phyloP scores from a whole-genome alignment of 1,140 invertebrate species.

The Lucilia sericata region DNA sequence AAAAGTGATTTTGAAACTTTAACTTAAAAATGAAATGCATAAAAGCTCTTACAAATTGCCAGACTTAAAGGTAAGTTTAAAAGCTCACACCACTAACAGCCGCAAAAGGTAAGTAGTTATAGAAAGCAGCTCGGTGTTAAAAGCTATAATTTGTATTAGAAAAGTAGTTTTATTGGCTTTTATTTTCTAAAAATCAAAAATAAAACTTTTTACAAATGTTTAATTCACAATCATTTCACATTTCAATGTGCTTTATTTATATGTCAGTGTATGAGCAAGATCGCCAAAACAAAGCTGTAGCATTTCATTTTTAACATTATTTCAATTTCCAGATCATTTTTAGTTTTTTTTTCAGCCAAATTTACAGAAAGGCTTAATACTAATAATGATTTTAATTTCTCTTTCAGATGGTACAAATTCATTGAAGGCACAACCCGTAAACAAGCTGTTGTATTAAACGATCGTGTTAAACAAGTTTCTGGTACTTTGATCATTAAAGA shows the following conservation, averaged over 20 bases:
- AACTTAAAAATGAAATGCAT: slow-evolving; percentile 11
- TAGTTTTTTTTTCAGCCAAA: slow-evolving; percentile 11
- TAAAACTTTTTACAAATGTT: too few relatives aligned
- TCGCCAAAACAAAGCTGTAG: slow-evolving; percentile 1
- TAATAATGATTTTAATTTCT: slow-evolving; percentile 41
- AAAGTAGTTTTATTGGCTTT: slow-evolving; percentile 14
- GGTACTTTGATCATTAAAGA: slow-evolving; percentile 93
- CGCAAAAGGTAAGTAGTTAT: not conserved
- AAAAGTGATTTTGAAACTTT: slow-evolving; percentile 31
- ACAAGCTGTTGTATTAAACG: slow-evolving; percentile 85
- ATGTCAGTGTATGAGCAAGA: not conserved
- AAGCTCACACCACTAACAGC: not conserved
- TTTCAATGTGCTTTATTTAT: slow-evolving; percentile 40
- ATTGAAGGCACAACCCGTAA: slow-evolving; percentile 86
- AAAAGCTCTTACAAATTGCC: not conserved
- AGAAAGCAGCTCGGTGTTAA: not conserved
- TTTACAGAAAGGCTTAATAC: not conserved
- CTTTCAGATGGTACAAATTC: slow-evolving; percentile 92
- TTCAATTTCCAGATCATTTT: slow-evolving; percentile 49
- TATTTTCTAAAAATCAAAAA: not conserved
- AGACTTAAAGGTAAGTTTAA: not conserved
- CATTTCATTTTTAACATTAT: slow-evolving; percentile 50
- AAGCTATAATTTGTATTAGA: not conserved
- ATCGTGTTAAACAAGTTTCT: slow-evolving; percentile 92
- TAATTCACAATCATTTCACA: slow-evolving; percentile 12